These are phyloP conservation scores for Ctenosaura bakeri DNA, from an alignment of 2,797 vertebrate species.

Conservation along the genomic window DNA sequence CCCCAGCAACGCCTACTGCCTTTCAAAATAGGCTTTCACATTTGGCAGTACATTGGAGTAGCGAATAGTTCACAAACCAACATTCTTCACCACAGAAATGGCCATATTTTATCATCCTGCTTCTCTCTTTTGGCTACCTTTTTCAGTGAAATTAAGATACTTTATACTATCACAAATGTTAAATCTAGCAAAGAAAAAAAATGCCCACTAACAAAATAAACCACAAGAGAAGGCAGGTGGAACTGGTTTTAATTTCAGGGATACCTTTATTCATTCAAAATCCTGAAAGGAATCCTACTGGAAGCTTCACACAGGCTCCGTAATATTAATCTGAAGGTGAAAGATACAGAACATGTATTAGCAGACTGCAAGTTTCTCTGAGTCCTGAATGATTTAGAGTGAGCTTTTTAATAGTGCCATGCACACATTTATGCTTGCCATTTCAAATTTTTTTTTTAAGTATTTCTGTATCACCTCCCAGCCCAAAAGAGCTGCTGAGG, in stretches of 20 bases:
- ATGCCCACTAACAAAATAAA: rapidly evolving
- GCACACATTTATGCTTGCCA: not conserved
- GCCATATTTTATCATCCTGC: rapidly evolving
- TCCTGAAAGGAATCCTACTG: not conserved
- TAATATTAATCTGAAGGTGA: not conserved
- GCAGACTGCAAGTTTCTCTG: not conserved
- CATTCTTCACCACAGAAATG: not conserved
- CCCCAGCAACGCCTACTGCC: not conserved
- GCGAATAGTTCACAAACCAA: rapidly evolving
- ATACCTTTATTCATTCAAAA: not conserved
- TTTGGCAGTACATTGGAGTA: not conserved
- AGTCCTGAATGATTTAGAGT: not conserved
- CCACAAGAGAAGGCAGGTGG: not conserved
- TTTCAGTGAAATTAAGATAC: not conserved
- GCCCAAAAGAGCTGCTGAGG: too few species aligned
- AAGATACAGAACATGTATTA: not conserved
- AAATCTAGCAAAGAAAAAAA: not conserved
- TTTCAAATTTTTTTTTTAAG: not conserved
- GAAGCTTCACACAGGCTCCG: not conserved
- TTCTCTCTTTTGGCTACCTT: rapidly evolving
- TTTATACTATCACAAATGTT: not conserved
- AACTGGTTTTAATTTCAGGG: not conserved
- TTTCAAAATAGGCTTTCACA: rapidly evolving
- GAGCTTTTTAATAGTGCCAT: not conserved
- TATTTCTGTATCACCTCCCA: too few species aligned